A percentile compares a stretch with the other conserved stretches of the same genome.
Conservation (phyloP, 2,797 vertebrate species). For the Australoheros facetus region DNA sequence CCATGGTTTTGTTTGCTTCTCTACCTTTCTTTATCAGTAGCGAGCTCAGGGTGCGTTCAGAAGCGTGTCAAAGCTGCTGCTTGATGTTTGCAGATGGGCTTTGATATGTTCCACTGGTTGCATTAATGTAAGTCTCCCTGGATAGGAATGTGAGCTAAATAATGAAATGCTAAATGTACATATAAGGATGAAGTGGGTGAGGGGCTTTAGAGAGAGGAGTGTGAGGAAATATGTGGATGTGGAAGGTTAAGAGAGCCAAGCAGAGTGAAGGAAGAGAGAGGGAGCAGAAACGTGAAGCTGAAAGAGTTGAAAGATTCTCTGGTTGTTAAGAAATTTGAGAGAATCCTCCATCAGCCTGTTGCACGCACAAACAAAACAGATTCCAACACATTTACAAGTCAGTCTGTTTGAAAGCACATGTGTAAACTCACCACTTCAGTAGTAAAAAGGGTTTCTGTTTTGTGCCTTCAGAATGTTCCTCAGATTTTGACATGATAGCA, state of each 20-base stretch:
- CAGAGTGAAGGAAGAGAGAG: background rate
- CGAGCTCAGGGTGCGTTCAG: constrained; percentile 4
- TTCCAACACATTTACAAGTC: constrained; percentile 7
- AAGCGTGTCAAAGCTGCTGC: constrained; percentile 21
- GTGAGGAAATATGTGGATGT: background rate
- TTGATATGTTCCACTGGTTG: constrained; percentile 33
- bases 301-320: background rate
- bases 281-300: background rate
- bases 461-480: background rate
- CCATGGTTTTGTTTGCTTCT: constrained; percentile 13
- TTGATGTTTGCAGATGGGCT: constrained; percentile 43
- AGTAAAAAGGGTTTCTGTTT: background rate
- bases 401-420: background rate
- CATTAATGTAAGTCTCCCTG: constrained; percentile 29
- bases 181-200: constrained; percentile 6
- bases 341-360: constrained; percentile 33
- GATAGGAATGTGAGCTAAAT: constrained; percentile 39
- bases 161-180: constrained; percentile 28
- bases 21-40: constrained; percentile 10
- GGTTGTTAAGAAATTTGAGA: constrained; percentile 6
- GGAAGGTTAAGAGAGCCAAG: background rate
- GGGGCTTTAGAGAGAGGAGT: constrained; percentile 17
- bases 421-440: background rate
- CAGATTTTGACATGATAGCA: background rate
- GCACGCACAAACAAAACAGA: constrained; percentile 3